phyloP scores from a whole-genome alignment of 1,140 invertebrate genomes.

The Drusus annulatus region DNA sequence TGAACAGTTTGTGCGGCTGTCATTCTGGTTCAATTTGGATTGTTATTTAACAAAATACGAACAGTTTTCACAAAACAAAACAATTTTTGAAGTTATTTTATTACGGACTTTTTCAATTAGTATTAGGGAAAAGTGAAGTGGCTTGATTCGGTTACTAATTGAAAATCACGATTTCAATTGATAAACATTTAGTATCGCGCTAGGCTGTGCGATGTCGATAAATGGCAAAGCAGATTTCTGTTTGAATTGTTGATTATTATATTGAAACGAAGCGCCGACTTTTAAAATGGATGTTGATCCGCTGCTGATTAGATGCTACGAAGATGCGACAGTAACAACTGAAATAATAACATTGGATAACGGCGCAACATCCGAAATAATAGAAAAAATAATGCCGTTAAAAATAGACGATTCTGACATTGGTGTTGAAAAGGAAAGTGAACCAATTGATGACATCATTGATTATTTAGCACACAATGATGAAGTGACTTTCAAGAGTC shows the following conservation, averaged over 20 bases:
- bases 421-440: constrained; percentile 59
- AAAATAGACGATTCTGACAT: constrained; percentile 8
- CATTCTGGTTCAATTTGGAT: neutral
- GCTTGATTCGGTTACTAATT: neutral
- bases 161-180: neutral
- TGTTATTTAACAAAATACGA: neutral
- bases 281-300: constrained; percentile 1
- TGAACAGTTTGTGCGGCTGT: neutral
- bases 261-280: neutral
- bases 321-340: neutral
- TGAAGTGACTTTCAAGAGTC: constrained; percentile 79
- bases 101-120: neutral
- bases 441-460: constrained; percentile 69
- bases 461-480: constrained; percentile 68
- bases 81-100: neutral
- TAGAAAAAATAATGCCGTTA: too few relatives aligned
- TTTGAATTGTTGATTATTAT: neutral
- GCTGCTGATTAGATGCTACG: neutral
- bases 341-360: neutral
- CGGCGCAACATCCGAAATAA: too few relatives aligned
- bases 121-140: constrained; percentile 14
- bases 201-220: neutral
- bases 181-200: neutral
- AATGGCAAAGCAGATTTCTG: constrained; percentile 2
- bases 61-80: neutral